Evolutionary conservation across 30 jellyfish, hydroid and myxozoan genomes (phyloP).

Genomic region (Aurelia aurita complex sp. Pacific): DNA sequence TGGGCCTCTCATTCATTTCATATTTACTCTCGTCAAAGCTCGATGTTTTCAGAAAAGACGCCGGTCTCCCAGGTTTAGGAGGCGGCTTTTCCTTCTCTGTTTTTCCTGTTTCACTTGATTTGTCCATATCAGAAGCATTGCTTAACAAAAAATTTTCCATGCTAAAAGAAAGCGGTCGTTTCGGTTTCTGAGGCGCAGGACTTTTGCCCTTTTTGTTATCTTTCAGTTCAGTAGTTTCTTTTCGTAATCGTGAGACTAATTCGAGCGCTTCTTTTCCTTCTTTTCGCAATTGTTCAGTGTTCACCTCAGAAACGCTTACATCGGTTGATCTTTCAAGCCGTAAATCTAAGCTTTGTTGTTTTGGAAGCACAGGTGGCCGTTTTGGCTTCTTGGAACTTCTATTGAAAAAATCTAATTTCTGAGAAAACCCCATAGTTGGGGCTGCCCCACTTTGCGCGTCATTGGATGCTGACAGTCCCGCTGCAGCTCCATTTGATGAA

Average conservation of each 20-base stretch:
- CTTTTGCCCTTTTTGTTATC: slow-evolving; percentile 14
- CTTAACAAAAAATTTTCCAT: slow-evolving; percentile 47
- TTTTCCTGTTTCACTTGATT: background rate
- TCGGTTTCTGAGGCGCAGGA: slow-evolving; percentile 62
- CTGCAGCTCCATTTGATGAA: background rate
- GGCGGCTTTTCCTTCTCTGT: slow-evolving; percentile 19
- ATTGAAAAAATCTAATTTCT: background rate
- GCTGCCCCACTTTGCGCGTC: background rate
- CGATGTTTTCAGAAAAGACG: slow-evolving; percentile 7
- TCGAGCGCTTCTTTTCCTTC: slow-evolving; percentile 66
- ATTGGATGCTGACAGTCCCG: background rate
- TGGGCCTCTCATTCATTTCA: background rate
- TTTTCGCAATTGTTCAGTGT: slow-evolving; percentile 17
- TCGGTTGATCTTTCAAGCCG: background rate
- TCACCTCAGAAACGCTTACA: background rate
- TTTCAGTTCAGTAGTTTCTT: slow-evolving; percentile 13
- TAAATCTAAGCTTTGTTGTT: slow-evolving; percentile 43
- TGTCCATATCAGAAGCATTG: background rate
- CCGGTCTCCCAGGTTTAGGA: slow-evolving; percentile 41
- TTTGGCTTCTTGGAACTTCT: slow-evolving; percentile 1
- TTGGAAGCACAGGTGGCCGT: slow-evolving; percentile 24
- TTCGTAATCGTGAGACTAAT: slow-evolving; percentile 23
- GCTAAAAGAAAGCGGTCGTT: slow-evolving; percentile 58
- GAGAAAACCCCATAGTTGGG: background rate
- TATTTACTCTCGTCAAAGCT: slow-evolving; percentile 12